phyloP scores from a whole-genome alignment of 1,140 invertebrate species.

The Cepaea nemoralis region DNA sequence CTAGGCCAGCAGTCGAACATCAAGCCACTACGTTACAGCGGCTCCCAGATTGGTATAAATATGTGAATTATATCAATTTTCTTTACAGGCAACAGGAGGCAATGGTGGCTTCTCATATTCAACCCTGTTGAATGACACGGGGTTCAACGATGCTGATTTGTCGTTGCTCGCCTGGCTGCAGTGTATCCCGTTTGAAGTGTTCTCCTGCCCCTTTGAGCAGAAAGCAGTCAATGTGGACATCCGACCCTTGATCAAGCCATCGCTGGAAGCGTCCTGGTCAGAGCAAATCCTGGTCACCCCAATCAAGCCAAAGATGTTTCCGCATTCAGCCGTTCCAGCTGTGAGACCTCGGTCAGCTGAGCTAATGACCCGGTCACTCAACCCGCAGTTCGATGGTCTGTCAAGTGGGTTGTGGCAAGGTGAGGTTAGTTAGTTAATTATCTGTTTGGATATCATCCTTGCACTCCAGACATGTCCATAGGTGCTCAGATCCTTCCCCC shows the following conservation, averaged over 20 bases:
- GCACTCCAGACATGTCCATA: no score
- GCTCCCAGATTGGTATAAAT: no score
- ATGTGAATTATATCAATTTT: no score
- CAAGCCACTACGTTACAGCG: no score
- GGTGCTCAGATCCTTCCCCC: no score
- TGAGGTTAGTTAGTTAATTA: no score
- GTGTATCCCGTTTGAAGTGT: constrained; percentile 89
- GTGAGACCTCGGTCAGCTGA: constrained; percentile 88
- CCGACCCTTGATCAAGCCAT: constrained; percentile 89
- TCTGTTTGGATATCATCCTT: no score
- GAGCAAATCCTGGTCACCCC: constrained; percentile 96
- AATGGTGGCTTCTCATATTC: constrained; percentile 59
- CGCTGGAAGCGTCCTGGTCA: constrained; percentile 93
- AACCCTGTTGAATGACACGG: constrained; percentile 60
- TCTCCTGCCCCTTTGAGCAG: constrained; percentile 94
- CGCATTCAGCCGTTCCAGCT: constrained; percentile 92
- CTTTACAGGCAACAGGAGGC: constrained; percentile 46
- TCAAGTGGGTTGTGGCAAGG: constrained; percentile 55
- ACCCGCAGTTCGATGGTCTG: constrained; percentile 83
- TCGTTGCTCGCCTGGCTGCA: constrained; percentile 95
- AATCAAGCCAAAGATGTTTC: constrained; percentile 93
- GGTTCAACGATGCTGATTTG: constrained; percentile 81
- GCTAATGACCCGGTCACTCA: constrained; percentile 91
- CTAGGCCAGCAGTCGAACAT: no score
- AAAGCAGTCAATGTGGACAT: constrained; percentile 74